Conservation (phyloP, 1,140 invertebrate genomes). For the Drosophila auraria region DNA sequence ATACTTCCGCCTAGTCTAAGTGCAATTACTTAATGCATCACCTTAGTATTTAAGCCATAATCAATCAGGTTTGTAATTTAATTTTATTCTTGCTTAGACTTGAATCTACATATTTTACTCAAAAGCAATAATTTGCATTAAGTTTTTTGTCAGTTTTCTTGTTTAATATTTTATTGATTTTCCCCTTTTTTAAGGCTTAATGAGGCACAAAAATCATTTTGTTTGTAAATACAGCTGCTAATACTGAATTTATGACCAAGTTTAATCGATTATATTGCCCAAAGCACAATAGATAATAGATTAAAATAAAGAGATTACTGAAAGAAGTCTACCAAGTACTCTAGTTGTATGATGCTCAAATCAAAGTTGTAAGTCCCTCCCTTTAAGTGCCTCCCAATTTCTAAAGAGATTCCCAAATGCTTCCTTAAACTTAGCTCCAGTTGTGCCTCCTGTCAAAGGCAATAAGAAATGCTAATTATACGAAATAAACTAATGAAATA, state of each 20-base stretch:
- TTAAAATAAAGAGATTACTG: neutral
- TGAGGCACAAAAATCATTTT: neutral
- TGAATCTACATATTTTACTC: neutral
- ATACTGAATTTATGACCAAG: neutral
- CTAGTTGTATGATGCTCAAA: constrained; percentile 38
- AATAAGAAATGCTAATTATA: constrained; percentile 3
- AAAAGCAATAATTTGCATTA: neutral
- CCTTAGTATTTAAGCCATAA: neutral
- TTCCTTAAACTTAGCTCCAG: neutral
- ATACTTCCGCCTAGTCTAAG: constrained; percentile 15
- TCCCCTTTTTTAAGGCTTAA: neutral
- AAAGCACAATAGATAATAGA: constrained; percentile 13
- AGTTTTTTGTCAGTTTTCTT: neutral
- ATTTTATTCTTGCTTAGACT: neutral
- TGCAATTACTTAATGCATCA: constrained; percentile 10
- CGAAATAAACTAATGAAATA: neutral
- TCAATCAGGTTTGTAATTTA: neutral
- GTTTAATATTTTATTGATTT: neutral
- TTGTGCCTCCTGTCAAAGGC: constrained; percentile 3
- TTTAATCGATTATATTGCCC: neutral
- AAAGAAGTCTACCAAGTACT: constrained; percentile 8
- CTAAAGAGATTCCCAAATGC: neutral
- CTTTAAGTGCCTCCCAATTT: constrained; percentile 3
- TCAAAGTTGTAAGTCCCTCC: constrained; percentile 17
- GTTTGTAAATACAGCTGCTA: constrained; percentile 3